Evolutionary conservation across 1,140 invertebrate species (phyloP), one percentile per base, ranked within the genome.

Genomic region (Nomia melanderi): DNA sequence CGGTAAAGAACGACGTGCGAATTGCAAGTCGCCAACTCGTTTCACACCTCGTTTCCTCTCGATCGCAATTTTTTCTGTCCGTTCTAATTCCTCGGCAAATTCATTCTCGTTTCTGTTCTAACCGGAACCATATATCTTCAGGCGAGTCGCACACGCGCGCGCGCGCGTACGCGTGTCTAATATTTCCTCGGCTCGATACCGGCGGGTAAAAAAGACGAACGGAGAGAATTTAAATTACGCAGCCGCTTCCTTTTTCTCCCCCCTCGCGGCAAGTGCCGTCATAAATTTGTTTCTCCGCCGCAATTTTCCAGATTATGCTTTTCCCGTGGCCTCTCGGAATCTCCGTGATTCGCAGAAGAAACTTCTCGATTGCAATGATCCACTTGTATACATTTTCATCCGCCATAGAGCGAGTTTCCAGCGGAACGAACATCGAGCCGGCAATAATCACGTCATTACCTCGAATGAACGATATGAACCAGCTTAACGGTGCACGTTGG

Each of bases 271-370:
- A 39, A 29, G 74, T 33, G 31, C 31, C 31, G 23, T 47, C 74
- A 62, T 76, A 76, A 76, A 76, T 76, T 70, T 47, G 56, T 76
- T 70, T 60, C 74, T 27, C 56, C 54, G 8, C 74, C 74, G 56
- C 74, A 76, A 76, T 76, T 76, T 76, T 76, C 74, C 74, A 56
- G 74, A 76, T 76, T 70, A 76, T 76, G 74, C 65, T 27, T 17
- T 3, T 6, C 54, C 44, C 25, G 54, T n/a, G 65, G 65, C 25
- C 56, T 60, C 60, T 41, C 73, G 54, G 57, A 53, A 33, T 50
- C 59, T n/a, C 12, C 25, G 54, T 29, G 31, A 60, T 17, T 29
- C 54, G 25, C 14, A 11, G 8, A 33, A 41, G 31, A 57, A 75
- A 75, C 72, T 75, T 67, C 57, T 75, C 72, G 72, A 75, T 67